Base-by-base conservation (phyloP, 2,113 vertebrate genomes). In the Chloropsis cyanopogon region DNA sequence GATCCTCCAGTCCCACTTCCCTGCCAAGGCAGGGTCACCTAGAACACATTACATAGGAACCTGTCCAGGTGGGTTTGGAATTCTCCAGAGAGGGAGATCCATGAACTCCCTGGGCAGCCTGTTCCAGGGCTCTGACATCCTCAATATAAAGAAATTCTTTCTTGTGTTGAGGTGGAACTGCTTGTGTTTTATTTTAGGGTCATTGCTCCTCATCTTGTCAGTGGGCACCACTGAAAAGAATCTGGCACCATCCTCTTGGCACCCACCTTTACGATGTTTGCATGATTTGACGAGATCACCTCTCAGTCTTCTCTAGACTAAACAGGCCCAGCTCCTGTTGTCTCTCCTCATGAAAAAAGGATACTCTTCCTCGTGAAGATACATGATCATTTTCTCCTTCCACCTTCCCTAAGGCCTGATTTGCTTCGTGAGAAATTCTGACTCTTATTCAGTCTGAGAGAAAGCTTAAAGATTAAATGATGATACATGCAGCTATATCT, bases 281-380 rank as follows among this genome's bases (percentile, higher is more conserved):
- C 35, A 7, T 31, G 14, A n/a, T 68, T 60, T 35, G 12, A 35
- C 41, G 24, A 76, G 47, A 41, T 35, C 0, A 0, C 9, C 53
- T 73, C 53, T 60, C 12, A 75, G 28, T 53, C 15, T 66, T 81
- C 26, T 37, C 29, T n/a, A n/a, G 33, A 39, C 7, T 46, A 25
- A 76, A 54, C 9, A 69, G 29, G 25, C 14, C 12, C 41, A 49
- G 4, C 12, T 82, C 31, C 47, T 22, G 4, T 16, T 49, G 17
- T 54, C 10, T 35, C 11, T 41, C 20, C 17, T 75, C 11, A 20
- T 54, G 61, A 42, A 25, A 31, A 60, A 66, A 61, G 6, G 25
- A 19, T 35, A n/a, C 5, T 47, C 39, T 54, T 54, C 47, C 54
- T 49, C 14, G 12, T 26, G 33, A 83, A 56, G 59, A 53, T 14